Evolutionary conservation across 2,113 vertebrate species (phyloP), one percentile per base, ranked within the genome.

Genomic region (Microcebus murinus): DNA sequence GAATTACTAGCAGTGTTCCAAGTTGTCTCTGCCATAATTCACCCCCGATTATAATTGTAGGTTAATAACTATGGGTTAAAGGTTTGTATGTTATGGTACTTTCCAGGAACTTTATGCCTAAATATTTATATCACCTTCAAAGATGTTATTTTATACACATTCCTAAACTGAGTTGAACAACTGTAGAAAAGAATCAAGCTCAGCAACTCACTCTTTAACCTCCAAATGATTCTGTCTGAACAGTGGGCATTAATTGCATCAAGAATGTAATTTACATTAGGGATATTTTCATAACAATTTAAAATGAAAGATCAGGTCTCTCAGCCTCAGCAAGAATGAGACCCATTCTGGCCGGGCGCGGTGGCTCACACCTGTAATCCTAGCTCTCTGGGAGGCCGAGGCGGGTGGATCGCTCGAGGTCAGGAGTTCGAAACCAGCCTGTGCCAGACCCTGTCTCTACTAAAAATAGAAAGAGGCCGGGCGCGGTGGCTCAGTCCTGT

Each of bases 171-270:
- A 91, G 34, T 45, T 87, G 48, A 90, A 80, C 11, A 74, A 90
- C 18, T 73, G 0, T 13, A n/a, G 48, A 57, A 71, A 15, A 8
- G 4, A 90, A 48, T 65, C n/a, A 87, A 87, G 45, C 25, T 96
- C n/a, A 61, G 61, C 70, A 95, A 90, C 48, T 93, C 12, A n/a
- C 39, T 86, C 45, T 91, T 86, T 81, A 81, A 87, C 17, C 63
- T 93, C 63, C 55, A 80, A 55, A 88, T n/a, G 7, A 88, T 59
- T 84, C 34, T 76, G 12, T 86, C 29, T 92, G 21, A 93, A 95
- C 23, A 83, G 67, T 0, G 11, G 34, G 48, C 70, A 87, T 36
- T 79, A 77, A 93, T 21, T 83, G 59, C 68, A 59, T 42, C 79
- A 80, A 83, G 63, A 61, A 74, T 9, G 17, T 61, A 70, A 65